Base-by-base conservation (phyloP, 2,888 invertebrate genomes). In the Nezara viridula region DNA sequence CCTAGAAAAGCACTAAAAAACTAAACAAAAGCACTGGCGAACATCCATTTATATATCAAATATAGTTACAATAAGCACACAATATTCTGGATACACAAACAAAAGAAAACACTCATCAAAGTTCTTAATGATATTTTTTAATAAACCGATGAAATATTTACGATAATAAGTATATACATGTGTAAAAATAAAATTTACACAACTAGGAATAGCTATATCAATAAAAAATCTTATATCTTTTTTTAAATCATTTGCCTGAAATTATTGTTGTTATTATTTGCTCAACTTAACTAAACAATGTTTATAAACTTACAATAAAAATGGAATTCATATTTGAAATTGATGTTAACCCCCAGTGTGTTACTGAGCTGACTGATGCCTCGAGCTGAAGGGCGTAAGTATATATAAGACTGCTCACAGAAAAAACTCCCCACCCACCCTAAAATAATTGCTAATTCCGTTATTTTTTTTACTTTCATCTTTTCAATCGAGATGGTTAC, bases 381-480 rank as follows among this genome's bases (percentile, higher is more conserved):
- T 14, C 24, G 9, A 9, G 21, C 81, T 44, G 81, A 44, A 44
- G 81, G 81, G n/a, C 12, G 4, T 40, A 44, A 44, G 81, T 81
- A 81, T 81, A 81, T 81, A 81, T 81, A 81, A n/a, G 44, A n/a
- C 19, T 47, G 44, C 44, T 81, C 40, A 37, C 14, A 44, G 81
- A 81, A 81, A n/a, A 47, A 81, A 47, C 40, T 44, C 81, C 81
- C 73, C 47, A 66, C 73, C 73, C 40, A 47, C 47, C 47, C 66
- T 88, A 44, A 88, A 88, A 88, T 88, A 88, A 88, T 88, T 88
- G 49, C 47, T 88, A 47, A 88, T 88, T 49, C 88, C 81, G 81
- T 81, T 81, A 81, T 44, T 81, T 81, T n/a, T 81, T 81, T 81
- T 40, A 81, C 81, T 81, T 81, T 81, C 81, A 47, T 81, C 81